Evolutionary conservation across 2,888 invertebrate genomes (phyloP), one percentile per base, ranked within the genome.

Genomic region (Leptogaster cylindrica): DNA sequence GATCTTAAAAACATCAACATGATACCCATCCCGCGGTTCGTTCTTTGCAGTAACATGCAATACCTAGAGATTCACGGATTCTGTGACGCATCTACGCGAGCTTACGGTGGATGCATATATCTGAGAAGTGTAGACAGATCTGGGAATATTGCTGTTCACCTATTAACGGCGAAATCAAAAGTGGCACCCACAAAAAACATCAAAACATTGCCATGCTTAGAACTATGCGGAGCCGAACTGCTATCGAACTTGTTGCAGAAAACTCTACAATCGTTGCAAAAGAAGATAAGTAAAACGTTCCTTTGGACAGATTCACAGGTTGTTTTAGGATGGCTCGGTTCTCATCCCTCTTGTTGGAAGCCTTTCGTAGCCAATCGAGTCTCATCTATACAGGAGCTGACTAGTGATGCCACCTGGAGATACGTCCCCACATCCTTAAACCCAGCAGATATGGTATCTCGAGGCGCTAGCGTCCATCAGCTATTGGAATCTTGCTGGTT

Each of bases 391-490:
- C 71, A 72, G 23, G 46, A 31, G 7, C 20, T 68, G 10, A 70
- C 65, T 1, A 14, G 36, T 3, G 48, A 23, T 4, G 12, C 20
- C 10, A n/a, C 20, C 10, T 73, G 72, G 71, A 39, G 65, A 20
- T 67, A 71, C 63, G 68, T 72, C 5, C 31, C 25, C 3, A 52
- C 68, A 2, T 10, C 52, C 28, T 64, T 69, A 8, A 73, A 73
- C 65, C 70, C 72, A 1, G 72, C 72, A n/a, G n/a, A n/a, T n/a
- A n/a, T n/a, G n/a, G n/a, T n/a, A n/a, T n/a, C n/a, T n/a, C n/a
- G n/a, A n/a, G n/a, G n/a, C n/a, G n/a, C n/a, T n/a, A n/a, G n/a
- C n/a, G n/a, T n/a, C n/a, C n/a, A n/a, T n/a, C n/a, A n/a, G n/a
- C n/a, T n/a, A n/a, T n/a, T n/a, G n/a, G n/a, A n/a, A n/a, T 18